phyloP scores from a whole-genome alignment of 2,888 invertebrate species.

The Thumatha senex region DNA sequence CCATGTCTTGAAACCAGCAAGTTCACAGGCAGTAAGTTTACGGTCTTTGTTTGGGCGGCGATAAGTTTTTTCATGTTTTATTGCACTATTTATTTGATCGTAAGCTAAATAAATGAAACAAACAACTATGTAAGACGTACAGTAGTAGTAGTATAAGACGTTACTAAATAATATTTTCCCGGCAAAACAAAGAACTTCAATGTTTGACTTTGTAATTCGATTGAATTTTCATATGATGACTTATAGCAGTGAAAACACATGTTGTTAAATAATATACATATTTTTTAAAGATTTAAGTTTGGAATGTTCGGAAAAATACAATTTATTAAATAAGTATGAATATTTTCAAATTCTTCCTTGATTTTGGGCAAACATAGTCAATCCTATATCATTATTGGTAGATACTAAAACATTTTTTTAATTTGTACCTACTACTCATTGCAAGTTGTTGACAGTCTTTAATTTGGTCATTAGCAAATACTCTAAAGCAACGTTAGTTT shows the following conservation, averaged over 20 bases:
- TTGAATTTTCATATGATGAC: not conserved
- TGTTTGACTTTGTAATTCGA: conserved; percentile 13
- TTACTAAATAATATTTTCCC: conserved; percentile 17
- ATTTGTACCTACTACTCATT: too few species aligned
- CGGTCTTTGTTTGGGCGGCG: conserved; percentile 71
- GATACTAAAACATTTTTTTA: too few species aligned
- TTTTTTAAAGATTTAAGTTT: too few species aligned
- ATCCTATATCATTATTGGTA: too few species aligned
- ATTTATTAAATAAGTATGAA: too few species aligned
- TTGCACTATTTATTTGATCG: conserved; percentile 50
- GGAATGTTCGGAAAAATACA: too few species aligned
- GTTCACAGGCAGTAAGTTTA: conserved; percentile 71
- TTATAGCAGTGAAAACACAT: too few species aligned
- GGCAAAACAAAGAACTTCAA: conserved; percentile 18
- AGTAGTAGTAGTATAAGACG: conserved; percentile 8
- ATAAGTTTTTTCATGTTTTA: conserved; percentile 70
- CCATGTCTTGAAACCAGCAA: conserved; percentile 44
- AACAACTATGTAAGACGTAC: too few species aligned
- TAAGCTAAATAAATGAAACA: conserved; percentile 43
- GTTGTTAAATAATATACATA: too few species aligned
- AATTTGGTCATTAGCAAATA: conserved; percentile 3
- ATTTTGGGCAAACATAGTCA: too few species aligned
- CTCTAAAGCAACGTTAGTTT: conserved; percentile 3
- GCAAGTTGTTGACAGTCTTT: not conserved
- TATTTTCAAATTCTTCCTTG: too few species aligned